Percentiles rank a stretch among this genome's conserved stretches.
Evolutionary conservation across 2,113 vertebrate genomes (phyloP).

Genomic region (Nycticryphes semicollaris): DNA sequence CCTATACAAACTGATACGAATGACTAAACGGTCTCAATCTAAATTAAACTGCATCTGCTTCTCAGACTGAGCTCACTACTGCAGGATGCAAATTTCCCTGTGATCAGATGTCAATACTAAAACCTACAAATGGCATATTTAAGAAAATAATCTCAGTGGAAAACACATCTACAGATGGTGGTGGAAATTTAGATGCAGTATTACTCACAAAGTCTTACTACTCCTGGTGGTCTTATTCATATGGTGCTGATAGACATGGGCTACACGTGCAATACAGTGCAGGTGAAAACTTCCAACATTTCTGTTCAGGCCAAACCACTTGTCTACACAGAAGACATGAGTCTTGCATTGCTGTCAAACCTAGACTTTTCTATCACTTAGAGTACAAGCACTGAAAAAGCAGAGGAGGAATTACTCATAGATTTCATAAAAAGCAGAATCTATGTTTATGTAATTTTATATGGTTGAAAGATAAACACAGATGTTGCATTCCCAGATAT

Average conservation of each 20-base stretch:
- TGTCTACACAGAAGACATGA: not conserved
- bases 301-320: not conserved
- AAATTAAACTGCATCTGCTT: not conserved
- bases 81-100: not conserved
- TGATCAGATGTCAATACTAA: not conserved
- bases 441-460: constrained; percentile 59
- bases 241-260: rapidly evolving
- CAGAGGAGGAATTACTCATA: constrained; percentile 51
- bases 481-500: constrained; percentile 36
- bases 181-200: not conserved
- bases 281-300: not conserved
- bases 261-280: not conserved
- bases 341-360: not conserved
- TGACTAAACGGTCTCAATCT: not conserved
- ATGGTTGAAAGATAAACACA: constrained; percentile 52
- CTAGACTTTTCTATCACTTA: not conserved
- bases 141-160: not conserved
- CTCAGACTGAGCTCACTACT: not conserved
- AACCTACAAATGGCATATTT: not conserved
- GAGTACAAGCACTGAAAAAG: not conserved
- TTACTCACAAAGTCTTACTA: not conserved
- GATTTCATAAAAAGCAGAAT: constrained; percentile 47
- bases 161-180: not conserved
- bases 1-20: not conserved
- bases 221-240: not conserved